phyloP scores from a whole-genome alignment of 2,888 invertebrate genomes.

The Sussaba pulchella region DNA sequence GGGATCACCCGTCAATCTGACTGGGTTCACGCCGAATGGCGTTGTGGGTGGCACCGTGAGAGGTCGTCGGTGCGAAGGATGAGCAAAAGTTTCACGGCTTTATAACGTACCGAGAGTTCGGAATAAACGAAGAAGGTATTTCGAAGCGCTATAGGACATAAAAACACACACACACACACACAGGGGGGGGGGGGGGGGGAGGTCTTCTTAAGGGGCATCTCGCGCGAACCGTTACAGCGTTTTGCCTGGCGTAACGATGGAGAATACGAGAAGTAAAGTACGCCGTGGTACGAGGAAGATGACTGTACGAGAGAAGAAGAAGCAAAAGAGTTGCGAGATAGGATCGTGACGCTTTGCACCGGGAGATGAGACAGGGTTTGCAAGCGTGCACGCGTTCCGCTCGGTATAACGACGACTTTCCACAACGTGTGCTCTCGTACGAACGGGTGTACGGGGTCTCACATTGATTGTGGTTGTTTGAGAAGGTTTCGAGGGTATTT shows the following conservation, averaged over 20 bases:
- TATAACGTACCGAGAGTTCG: conserved; percentile 15
- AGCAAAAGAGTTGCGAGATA: conserved; percentile 35
- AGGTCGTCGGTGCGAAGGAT: conserved; percentile 38
- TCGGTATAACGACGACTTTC: conserved; percentile 46
- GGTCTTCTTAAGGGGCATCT: conserved; percentile 56
- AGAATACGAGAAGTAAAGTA: conserved; percentile 39
- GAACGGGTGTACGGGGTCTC: no score
- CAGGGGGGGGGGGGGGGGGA: neutral
- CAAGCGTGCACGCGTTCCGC: conserved; percentile 57
- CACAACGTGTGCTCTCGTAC: conserved; percentile 3
- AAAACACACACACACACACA: no score
- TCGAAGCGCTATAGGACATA: conserved; percentile 5
- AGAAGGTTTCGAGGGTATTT: no score
- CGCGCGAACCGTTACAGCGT: conserved; percentile 60
- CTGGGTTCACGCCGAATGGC: neutral
- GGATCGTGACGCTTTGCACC: conserved; percentile 53
- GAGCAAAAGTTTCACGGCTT: conserved; percentile 50
- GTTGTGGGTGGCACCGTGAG: neutral
- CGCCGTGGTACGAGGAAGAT: conserved; percentile 29
- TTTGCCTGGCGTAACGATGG: conserved; percentile 51
- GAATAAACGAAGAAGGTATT: conserved; percentile 46
- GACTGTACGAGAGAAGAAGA: conserved; percentile 37
- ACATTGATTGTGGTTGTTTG: no score
- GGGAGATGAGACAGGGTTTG: conserved; percentile 33
- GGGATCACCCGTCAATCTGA: conserved; percentile 44